Evolutionary conservation across 2,797 vertebrate species (phyloP), one percentile per base, ranked within the genome.

Genomic region (Enteromius fasciolatus): DNA sequence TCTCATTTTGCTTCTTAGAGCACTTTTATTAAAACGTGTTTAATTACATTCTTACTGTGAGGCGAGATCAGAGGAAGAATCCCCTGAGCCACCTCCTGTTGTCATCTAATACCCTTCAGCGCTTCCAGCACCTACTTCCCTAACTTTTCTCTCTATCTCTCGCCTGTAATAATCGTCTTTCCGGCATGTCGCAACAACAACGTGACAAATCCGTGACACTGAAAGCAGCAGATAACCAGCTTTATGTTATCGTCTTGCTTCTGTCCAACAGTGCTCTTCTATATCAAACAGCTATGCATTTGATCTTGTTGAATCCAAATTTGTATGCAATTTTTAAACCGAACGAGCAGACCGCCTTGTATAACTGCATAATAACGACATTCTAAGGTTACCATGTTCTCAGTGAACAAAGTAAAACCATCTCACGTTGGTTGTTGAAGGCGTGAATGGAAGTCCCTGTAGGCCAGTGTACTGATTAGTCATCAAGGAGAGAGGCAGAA

Each of bases 41-140:
- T 90, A 88, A 89, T 88, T 89, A 78, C 78, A 61, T 85, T 86
- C 85, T 83, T 76, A 74, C 85, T 84, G 76, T 73, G 85, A 84
- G 78, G 83, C 18, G 67, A 86, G 84, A 87, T 87, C 87, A 88
- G 75, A 84, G 52, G 39, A 69, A 52, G 70, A 84, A 72, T 83
- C 69, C 83, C 81, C 69, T 73, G 78, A 83, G 84, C 36, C 50
- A 76, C 86, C 80, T 82, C 76, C 79, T 75, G 67, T 79, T 82
- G 82, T 78, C 57, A 63, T 78, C 83, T 84, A 78, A 87, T 87
- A 83, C 78, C 80, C 85, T 84, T 82, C 83, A 82, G 79, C 76
- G 41, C 50, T 78, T 81, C n/a, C 73, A 77, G 67, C 83, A 66
- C 70, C 66, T 72, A 80, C 84, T 82, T 78, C 50, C 50, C 70